phyloP scores from a whole-genome alignment of 2,888 invertebrate species.

The Callyntrura sp. region DNA sequence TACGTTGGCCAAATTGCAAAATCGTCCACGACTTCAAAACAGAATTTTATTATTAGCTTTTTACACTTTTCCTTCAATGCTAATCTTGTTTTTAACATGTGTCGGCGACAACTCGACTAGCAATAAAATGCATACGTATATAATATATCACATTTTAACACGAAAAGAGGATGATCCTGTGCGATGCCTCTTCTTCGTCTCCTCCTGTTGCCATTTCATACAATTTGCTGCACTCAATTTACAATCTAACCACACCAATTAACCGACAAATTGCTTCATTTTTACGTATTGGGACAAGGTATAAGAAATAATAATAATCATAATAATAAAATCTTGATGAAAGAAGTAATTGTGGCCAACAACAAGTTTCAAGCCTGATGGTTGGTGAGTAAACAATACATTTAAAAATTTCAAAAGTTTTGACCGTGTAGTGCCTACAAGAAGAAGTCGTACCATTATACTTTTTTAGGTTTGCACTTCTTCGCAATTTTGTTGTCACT shows the following conservation, averaged over 20 bases:
- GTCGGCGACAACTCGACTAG: not conserved
- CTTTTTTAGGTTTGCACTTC: not conserved
- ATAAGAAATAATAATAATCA: not conserved
- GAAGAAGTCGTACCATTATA: not conserved
- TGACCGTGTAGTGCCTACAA: not conserved
- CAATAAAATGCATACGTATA: not conserved
- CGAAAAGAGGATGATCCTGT: not conserved
- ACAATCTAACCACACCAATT: conserved; percentile 44
- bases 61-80: not conserved
- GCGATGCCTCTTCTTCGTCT: not conserved
- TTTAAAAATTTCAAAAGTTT: not conserved
- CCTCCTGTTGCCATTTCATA: not conserved
- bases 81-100: no score
- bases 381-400: conserved; percentile 11
- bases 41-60: not conserved
- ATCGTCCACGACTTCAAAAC: no score
- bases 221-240: conserved; percentile 28
- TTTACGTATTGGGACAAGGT: conserved; percentile 10
- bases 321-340: not conserved
- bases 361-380: not conserved
- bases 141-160: not conserved
- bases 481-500: conserved; percentile 39
- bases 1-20: not conserved
- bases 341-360: not conserved
- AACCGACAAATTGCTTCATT: conserved; percentile 28